Evolutionary conservation across 2,888 invertebrate species (phyloP).

Genomic region (Eupithecia inturbata): DNA sequence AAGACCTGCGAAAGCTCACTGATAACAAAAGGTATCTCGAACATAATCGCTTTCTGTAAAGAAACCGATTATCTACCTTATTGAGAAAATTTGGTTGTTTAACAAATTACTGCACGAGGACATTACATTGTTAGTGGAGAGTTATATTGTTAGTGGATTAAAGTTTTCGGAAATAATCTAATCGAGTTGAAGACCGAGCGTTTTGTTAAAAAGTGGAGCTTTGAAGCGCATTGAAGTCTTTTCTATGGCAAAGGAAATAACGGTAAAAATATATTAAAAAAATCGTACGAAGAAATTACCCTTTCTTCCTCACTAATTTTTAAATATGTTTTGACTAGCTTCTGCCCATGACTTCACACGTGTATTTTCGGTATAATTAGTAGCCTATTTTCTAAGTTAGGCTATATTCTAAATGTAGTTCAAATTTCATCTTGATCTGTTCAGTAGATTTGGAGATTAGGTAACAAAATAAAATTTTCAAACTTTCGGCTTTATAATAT

Average conservation of each 20-base stretch:
- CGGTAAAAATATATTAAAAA: too few relatives aligned
- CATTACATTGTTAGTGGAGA: too few relatives aligned
- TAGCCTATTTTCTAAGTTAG: too few relatives aligned
- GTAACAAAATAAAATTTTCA: too few relatives aligned
- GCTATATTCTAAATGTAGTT: too few relatives aligned
- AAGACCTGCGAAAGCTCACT: conserved; percentile 55
- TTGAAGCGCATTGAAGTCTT: conserved; percentile 28
- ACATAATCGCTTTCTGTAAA: conserved; percentile 51
- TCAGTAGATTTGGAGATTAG: too few relatives aligned
- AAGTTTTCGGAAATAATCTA: conserved; percentile 21
- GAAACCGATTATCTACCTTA: conserved; percentile 57
- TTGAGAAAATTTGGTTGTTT: conserved; percentile 49
- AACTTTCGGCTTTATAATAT: too few relatives aligned
- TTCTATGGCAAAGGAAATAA: conserved; percentile 3
- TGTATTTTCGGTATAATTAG: too few relatives aligned
- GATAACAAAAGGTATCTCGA: conserved; percentile 47
- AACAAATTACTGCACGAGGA: conserved; percentile 37
- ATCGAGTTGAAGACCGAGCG: conserved; percentile 13
- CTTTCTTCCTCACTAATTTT: background rate
- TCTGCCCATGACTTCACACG: too few relatives aligned
- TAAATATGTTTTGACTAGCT: too few relatives aligned
- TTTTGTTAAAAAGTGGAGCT: conserved; percentile 7
- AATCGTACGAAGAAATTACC: too few relatives aligned
- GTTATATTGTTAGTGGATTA: conserved; percentile 36
- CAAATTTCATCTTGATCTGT: too few relatives aligned